Conservation (phyloP, 2,797 vertebrate genomes). For the Rhynchotus rufescens region DNA sequence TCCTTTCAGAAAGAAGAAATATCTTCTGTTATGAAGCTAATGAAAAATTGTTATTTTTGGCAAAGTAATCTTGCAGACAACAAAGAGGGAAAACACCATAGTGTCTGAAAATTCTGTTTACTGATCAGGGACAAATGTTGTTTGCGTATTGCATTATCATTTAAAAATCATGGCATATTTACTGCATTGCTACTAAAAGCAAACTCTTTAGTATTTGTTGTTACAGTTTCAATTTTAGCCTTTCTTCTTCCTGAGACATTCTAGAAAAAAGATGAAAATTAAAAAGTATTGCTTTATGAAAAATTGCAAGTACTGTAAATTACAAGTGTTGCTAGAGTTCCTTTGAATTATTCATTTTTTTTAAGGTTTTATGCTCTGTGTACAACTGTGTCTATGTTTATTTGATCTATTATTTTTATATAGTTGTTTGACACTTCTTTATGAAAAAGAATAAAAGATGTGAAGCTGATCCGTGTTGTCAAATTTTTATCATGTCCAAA, state of each 20-base stretch:
- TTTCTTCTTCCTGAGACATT: conserved; percentile 16
- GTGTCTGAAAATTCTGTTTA: conserved; percentile 29
- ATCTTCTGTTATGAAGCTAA: background rate
- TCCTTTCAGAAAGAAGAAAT: background rate
- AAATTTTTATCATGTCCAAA: conserved; percentile 65
- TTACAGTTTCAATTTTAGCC: conserved; percentile 32
- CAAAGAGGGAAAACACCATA: background rate
- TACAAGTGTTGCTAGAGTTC: conserved; percentile 50
- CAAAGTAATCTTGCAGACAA: background rate
- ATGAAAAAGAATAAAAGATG: conserved; percentile 81
- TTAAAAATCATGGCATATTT: conserved; percentile 41
- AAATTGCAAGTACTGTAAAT: conserved; percentile 56
- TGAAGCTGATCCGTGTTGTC: conserved; percentile 59
- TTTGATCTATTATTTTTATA: conserved; percentile 78
- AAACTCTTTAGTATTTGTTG: conserved; percentile 52
- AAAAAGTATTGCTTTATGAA: conserved; percentile 53
- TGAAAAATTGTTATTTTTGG: background rate
- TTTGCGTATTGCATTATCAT: conserved; percentile 45
- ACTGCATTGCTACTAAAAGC: conserved; percentile 32
- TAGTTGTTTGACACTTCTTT: conserved; percentile 68
- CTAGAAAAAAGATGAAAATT: background rate
- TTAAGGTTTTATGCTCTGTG: conserved; percentile 69
- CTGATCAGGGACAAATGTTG: conserved; percentile 3
- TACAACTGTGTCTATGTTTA: conserved; percentile 65
- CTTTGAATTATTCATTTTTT: conserved; percentile 73